Evolutionary conservation across 2,888 invertebrate genomes (phyloP), one percentile per base, ranked within the genome.

Genomic region (Brachyptera risi): DNA sequence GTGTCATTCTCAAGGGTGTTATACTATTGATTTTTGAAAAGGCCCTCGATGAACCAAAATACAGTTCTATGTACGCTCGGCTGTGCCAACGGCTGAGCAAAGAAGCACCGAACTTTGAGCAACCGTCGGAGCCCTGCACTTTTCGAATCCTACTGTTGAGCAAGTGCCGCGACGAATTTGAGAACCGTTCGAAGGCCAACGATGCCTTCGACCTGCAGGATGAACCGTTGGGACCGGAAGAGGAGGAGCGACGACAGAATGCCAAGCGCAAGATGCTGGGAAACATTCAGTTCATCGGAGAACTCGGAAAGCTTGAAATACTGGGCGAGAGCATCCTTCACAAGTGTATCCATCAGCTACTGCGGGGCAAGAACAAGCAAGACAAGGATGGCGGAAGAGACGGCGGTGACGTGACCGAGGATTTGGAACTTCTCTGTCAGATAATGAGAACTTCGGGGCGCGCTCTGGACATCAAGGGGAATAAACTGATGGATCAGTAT

Each of bases 1-100:
- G 89, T 80, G 86, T 87, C 78, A 92, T 96, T 81, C 87, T 97
- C 73, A 94, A 92, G 83, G 95, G 96, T 78, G 94, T 97, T 74
- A 97, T 97, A 80, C 77, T 85, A 71, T 76, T 86, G 81, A 96
- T 97, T 79, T 97, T 97, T 80, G 96, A 97, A 80, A 97, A 98
- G 85, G 96, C 97, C 76, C 88, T 97, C 78, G 96, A 97, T 87
- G 97, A 98, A 85, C 96, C 96, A 72, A 97, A 97, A 83, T 98
- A 97, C 86, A 96, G 96, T 90, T 95, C 93, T 84, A 93, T 97
- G 93, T 97, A 97, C 82, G 97, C 96, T 80, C 94, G 95, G 86
- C 86, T 98, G 84, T 98, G 97, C 87, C 94, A 94, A 80, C 89
- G 95, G 81, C 86, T 98, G 79, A 92, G 93, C 79, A 93, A 96